Conservation (phyloP, 1,140 invertebrate genomes). For the Teleopsis dalmanni region DNA sequence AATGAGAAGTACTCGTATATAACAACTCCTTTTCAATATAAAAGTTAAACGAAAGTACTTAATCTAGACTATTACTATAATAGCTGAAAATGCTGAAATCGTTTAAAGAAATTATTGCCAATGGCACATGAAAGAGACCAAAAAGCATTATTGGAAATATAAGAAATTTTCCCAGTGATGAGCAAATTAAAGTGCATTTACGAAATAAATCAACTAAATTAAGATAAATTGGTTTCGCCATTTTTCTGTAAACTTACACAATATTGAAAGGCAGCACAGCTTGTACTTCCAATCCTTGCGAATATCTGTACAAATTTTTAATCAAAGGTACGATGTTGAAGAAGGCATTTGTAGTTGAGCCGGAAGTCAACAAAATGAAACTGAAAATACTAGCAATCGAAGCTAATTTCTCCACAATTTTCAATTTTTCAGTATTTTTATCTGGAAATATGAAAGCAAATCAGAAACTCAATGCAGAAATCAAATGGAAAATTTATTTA, state of each 20-base stretch:
- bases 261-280: constrained; percentile 8
- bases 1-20: no score
- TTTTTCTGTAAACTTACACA: constrained; percentile 7
- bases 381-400: constrained; percentile 3
- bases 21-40: no score
- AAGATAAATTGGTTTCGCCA: no score
- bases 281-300: background rate
- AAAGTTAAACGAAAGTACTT: no score
- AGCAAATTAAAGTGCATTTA: background rate
- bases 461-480: background rate
- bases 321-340: constrained; percentile 9
- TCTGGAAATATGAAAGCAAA: background rate
- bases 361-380: constrained; percentile 4
- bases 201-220: background rate
- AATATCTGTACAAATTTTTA: constrained; percentile 1
- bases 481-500: background rate
- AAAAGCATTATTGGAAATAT: no score
- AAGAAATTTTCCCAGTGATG: no score
- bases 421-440: constrained; percentile 3
- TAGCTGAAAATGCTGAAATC: no score
- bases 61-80: no score
- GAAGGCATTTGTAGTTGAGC: constrained; percentile 5
- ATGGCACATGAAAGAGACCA: no score
- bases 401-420: constrained; percentile 10
- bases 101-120: no score